Evolutionary conservation across 1,140 invertebrate species (phyloP).

Genomic region (Zaprionus nigranus): DNA sequence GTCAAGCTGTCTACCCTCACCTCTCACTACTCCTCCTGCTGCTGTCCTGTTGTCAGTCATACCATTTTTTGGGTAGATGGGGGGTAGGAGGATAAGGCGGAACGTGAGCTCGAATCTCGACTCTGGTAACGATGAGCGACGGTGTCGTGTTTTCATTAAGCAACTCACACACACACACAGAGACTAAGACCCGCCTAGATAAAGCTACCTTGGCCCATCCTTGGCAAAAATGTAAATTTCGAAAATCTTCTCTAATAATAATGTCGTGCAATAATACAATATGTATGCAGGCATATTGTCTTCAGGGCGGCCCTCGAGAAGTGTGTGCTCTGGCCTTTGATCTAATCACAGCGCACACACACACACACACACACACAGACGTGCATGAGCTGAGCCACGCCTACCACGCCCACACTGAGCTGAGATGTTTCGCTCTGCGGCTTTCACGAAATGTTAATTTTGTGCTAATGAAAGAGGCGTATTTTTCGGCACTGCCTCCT

Average conservation of each 20-base stretch:
- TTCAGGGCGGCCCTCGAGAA: not conserved
- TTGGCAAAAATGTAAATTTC: conserved; percentile 56
- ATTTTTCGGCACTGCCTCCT: conserved; percentile 17
- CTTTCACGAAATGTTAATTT: conserved; percentile 62
- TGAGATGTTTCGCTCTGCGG: conserved; percentile 47
- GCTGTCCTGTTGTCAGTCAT: conserved; percentile 4
- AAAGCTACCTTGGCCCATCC: not conserved
- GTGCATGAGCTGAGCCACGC: not conserved
- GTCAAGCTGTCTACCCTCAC: conserved; percentile 17
- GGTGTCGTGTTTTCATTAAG: conserved; percentile 80
- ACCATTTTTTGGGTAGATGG: not conserved
- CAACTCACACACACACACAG: conserved; percentile 39
- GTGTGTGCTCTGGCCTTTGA: conserved; percentile 47
- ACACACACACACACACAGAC: conserved; percentile 25
- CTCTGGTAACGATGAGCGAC: conserved; percentile 73
- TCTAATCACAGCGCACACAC: conserved; percentile 48
- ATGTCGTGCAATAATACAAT: conserved; percentile 58
- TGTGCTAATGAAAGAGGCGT: conserved; percentile 56
- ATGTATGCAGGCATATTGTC: conserved; percentile 49
- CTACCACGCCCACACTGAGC: no score
- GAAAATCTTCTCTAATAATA: conserved; percentile 77
- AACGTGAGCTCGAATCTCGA: conserved; percentile 28
- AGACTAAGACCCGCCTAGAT: conserved; percentile 1
- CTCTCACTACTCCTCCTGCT: not conserved
- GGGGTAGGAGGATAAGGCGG: not conserved